Base-by-base conservation (phyloP, 2,113 vertebrate genomes). In the Myotis lucifugus region DNA sequence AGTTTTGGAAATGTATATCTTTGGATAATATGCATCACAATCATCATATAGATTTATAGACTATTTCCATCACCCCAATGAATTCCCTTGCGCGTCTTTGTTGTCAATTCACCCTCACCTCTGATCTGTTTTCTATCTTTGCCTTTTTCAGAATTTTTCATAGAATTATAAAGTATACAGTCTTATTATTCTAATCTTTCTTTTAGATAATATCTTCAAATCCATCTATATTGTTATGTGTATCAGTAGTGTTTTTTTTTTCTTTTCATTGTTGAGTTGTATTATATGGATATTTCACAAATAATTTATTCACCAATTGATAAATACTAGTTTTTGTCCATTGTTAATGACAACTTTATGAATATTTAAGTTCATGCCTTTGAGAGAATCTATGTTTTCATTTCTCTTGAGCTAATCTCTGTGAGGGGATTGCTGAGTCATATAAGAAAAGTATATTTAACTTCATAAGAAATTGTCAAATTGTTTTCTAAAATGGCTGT, bases 381-480 rank as follows among this genome's bases (percentile, higher is more conserved):
- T 82, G 7, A 88, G 15, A 48, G 6, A 88, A 91, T 14, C 34
- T 50, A 64, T 46, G 1, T 50, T 85, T 86, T 95, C 18, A 85
- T 85, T 91, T 79, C n/a, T 88, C 2, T 85, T 88, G 13, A 15
- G n/a, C 29, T 83, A 83, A 67, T 66, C 64, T 34, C 46, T 72
- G 37, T 4, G 12, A 76, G 21, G 29, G 25, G 37, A 48, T 67
- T 37, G 10, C 46, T 81, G 4, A 15, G 7, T 67, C 50, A 59
- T 61, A 70, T 10, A 74, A 32, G 70, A 61, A 61, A 37, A 32
- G 17, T 40, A 19, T 67, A 67, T 77, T 93, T 66, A 94, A 52
- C 27, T 67, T 94, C 42, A 64, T 48, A 78, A 96, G 29, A 86
- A 67, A 87, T 64, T 95, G 42, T 8, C 72, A 66, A 59, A 37